A percentile compares a stretch with the other conserved stretches of the same genome.
These are phyloP conservation scores for Tineola bisselliella DNA, from an alignment of 2,888 invertebrate species.

Conservation along the genomic window DNA sequence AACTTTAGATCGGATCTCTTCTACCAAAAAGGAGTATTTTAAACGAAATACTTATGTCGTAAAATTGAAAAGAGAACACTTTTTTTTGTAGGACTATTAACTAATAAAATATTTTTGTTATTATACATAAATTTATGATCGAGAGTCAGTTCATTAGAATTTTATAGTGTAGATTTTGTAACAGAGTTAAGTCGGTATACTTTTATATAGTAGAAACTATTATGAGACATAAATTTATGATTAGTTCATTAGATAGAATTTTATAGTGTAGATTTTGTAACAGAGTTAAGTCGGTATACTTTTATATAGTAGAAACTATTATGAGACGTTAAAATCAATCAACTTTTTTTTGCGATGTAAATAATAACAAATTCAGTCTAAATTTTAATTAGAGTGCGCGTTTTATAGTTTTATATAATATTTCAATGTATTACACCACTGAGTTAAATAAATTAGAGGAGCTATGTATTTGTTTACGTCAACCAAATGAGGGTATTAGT, in stretches of 20 bases:
- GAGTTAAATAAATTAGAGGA: no score
- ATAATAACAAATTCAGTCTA: conserved; percentile 20
- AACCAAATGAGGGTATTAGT: no score
- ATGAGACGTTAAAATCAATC: conserved; percentile 34
- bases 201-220: conserved; percentile 29
- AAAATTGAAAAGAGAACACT: conserved; percentile 50
- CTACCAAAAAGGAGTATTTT: conserved; percentile 40
- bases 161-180: conserved; percentile 54
- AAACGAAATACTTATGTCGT: conserved; percentile 46
- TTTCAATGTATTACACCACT: no score
- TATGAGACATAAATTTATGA: conserved; percentile 28
- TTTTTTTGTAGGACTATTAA: conserved; percentile 44
- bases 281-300: conserved; percentile 33
- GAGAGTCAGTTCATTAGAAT: conserved; percentile 35
- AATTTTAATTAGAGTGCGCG: conserved; percentile 24
- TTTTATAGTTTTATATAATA: conserved; percentile 14
- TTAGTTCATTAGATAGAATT: no score
- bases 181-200: conserved; percentile 33
- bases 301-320: conserved; percentile 30
- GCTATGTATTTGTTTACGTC: no score
- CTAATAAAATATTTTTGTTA: conserved; percentile 58
- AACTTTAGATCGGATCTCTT: conserved; percentile 56
- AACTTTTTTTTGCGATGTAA: conserved; percentile 23
- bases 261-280: conserved; percentile 54
- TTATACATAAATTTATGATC: conserved; percentile 55